A percentile compares a stretch with the other conserved stretches of the same genome.
These are phyloP conservation scores for Pseudopleuronectes americanus DNA, from an alignment of 2,797 vertebrate genomes.

Conservation along the genomic window DNA sequence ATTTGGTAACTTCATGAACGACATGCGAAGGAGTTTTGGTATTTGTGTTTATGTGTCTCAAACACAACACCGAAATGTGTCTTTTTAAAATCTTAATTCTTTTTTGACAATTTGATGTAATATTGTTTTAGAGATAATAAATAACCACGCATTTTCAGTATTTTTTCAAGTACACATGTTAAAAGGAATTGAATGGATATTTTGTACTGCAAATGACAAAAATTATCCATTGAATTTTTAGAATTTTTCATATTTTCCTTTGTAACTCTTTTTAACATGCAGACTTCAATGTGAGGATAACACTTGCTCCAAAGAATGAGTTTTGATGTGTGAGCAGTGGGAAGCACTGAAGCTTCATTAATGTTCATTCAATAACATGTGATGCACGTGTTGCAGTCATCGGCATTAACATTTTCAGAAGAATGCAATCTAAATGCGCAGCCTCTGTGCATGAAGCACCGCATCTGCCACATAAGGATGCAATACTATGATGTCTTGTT, in stretches of 20 bases:
- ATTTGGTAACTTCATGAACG: not conserved
- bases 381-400: not conserved
- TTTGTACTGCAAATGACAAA: not conserved
- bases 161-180: too few relatives aligned
- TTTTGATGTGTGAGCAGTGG: not conserved
- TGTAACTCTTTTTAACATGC: too few relatives aligned
- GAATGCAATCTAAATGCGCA: constrained; percentile 5
- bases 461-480: constrained; percentile 41
- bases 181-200: too few relatives aligned
- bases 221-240: not conserved
- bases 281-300: too few relatives aligned
- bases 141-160: too few relatives aligned
- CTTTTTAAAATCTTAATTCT: too few relatives aligned
- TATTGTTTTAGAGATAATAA: too few relatives aligned
- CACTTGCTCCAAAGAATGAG: not conserved
- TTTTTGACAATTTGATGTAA: too few relatives aligned
- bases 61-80: too few relatives aligned
- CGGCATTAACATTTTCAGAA: constrained; percentile 12
- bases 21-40: too few relatives aligned
- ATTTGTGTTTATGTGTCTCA: too few relatives aligned
- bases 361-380: not conserved
- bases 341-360: constrained; percentile 12
- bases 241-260: too few relatives aligned
- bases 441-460: constrained; percentile 13
- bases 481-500: constrained; percentile 55